Evolutionary conservation across 2,113 vertebrate genomes (phyloP), one percentile per base, ranked within the genome.

Genomic region (Callorhinus ursinus): DNA sequence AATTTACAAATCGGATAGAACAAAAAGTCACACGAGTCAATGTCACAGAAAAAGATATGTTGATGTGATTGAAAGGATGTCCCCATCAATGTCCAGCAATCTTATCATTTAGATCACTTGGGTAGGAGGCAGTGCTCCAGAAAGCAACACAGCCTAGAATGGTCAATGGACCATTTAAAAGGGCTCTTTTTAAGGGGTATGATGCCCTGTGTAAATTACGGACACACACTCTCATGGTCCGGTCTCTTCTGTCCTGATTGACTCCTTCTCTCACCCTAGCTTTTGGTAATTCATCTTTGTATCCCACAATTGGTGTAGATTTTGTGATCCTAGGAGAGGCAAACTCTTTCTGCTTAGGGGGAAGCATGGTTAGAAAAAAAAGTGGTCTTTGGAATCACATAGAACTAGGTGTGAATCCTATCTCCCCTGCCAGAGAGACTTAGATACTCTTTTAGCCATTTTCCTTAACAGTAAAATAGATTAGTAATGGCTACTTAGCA

Each of bases 331-430:
- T 94, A 46, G 28, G 51, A 84, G 61, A 81, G 24, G 7, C 2
- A 5, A 28, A 24, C 31, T 69, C 18, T 59, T 39, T 96, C 28
- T 87, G 71, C 22, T 83, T 15, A 2, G 11, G 21, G 14, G 15
- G 22, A 18, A 80, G 22, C 22, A 19, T 88, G 49, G 36, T 49
- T 28, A 24, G 3, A 36, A 82, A 49, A 42, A 26, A 71, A 24
- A 18, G 8, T 49, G 24, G 16, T 3, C 24, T 83, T 65, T 93
- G 82, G 77, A 89, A 69, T 88, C 74, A 84, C 22, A 49, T 46
- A 88, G 51, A 95, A 83, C 3, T 85, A 82, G 49, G 24, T 46
- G 8, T 97, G 81, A 84, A 28, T 95, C 51, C 74, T 95, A 4
- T 57, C 11, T 85, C 11, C 7, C 0, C 61, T 83, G 55, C 39